phyloP scores from a whole-genome alignment of 2,888 invertebrate genomes.

The Amphimallon solstitiale region DNA sequence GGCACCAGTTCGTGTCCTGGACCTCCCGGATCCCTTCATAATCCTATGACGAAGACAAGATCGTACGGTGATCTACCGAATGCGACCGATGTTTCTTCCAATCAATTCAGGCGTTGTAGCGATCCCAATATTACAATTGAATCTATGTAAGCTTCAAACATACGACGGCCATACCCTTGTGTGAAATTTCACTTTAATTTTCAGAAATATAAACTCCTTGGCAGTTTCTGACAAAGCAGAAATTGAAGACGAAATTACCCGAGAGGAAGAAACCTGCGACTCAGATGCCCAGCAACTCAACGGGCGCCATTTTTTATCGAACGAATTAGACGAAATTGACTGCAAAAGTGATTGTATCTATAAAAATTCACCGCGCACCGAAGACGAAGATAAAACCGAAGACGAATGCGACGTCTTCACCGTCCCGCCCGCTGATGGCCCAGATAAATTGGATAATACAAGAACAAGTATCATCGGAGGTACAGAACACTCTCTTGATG shows the following conservation, averaged over 20 bases:
- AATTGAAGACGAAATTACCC: conserved; percentile 37
- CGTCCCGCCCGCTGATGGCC: conserved; percentile 13
- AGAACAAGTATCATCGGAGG: too few species aligned
- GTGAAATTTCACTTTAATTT: conserved; percentile 3
- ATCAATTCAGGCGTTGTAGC: conserved; percentile 77
- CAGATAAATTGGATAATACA: not conserved
- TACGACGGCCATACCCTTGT: not conserved
- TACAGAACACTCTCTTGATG: conserved; percentile 33
- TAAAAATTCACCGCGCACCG: conserved; percentile 46
- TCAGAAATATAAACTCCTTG: conserved; percentile 39
- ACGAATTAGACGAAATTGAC: conserved; percentile 51
- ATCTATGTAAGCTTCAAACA: conserved; percentile 67
- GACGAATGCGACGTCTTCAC: conserved; percentile 15
- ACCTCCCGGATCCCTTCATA: conserved; percentile 63
- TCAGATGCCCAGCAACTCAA: conserved; percentile 29
- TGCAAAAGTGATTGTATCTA: conserved; percentile 59
- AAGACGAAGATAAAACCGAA: conserved; percentile 62
- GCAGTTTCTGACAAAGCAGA: conserved; percentile 35
- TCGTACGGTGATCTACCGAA: conserved; percentile 86
- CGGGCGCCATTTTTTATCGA: conserved; percentile 49
- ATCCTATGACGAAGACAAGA: conserved; percentile 79
- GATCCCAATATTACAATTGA: conserved; percentile 86
- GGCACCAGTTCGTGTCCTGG: conserved; percentile 53
- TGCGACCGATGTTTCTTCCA: conserved; percentile 68
- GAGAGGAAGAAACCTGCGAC: conserved; percentile 30